Base-by-base conservation (phyloP, 2,888 invertebrate genomes). In the Tanypteryx hageni region DNA sequence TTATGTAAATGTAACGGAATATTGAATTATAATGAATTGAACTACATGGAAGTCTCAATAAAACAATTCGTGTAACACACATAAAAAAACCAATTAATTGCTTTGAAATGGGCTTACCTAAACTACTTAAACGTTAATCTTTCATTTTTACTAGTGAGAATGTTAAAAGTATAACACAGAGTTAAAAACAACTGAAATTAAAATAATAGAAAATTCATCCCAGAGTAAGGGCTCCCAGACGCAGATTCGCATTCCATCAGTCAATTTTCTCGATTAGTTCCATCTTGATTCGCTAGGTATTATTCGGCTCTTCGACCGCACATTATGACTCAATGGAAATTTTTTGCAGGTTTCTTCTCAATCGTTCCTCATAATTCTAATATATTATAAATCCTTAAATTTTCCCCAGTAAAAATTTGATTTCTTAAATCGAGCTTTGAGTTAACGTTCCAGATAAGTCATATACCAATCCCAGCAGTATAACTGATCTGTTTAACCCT, bases 81-180 rank as follows among this genome's bases (percentile, higher is more conserved):
- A 14, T 16, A 44, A n/a, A 31, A 7, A n/a, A 44, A 0, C n/a
- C 7, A 4, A 44, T 76, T 31, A 56, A 44, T 44, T 18, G 64
- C n/a, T 56, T n/a, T 0, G 44, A 64, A n/a, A 89, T 18, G 44
- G 58, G 18, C 89, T 68, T 44, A 89, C 89, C 89, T 89, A 64
- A 89, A 56, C 64, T 89, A 89, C 44, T 4, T 14, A 14, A 68
- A 89, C 89, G 44, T 89, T 44, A 89, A 68, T 68, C 31, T 64
- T 44, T 61, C 89, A 89, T 89, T 31, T 68, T 68, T n/a, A 31
- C 64, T 44, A 11, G n/a, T 89, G 10, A 10, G 11, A 68, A 56
- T 8, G 64, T 44, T 44, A 89, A 68, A 61, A 89, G 64, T 44
- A 56, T 44, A 44, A 89, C 13, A 18, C 13, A 89, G 64, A 56